Evolutionary conservation across 1,140 invertebrate species (phyloP).

Genomic region (Saccostrea glomerata): DNA sequence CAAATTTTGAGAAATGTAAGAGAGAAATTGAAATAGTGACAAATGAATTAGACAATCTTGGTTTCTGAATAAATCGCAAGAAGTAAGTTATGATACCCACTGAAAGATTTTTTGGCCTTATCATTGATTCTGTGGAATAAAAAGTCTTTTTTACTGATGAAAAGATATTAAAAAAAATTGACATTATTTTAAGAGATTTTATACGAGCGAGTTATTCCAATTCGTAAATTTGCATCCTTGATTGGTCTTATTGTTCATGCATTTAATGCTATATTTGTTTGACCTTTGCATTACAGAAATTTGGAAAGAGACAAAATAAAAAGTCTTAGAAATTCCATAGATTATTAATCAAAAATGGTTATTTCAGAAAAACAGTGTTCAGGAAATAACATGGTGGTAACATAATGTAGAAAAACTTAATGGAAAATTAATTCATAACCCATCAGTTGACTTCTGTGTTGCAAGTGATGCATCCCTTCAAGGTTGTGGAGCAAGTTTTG

Average conservation of each 20-base stretch:
- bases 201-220: no score
- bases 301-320: neutral
- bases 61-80: neutral
- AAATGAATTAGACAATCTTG: neutral
- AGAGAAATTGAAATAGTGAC: neutral
- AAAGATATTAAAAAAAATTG: neutral
- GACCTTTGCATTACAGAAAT: neutral
- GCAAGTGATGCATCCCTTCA: conserved; percentile 25
- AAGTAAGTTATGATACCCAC: neutral
- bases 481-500: conserved; percentile 33
- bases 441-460: neutral
- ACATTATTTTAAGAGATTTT: neutral
- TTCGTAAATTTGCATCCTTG: neutral
- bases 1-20: neutral
- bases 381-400: no score
- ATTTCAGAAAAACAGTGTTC: neutral
- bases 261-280: neutral
- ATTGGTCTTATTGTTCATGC: neutral
- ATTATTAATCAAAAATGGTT: neutral
- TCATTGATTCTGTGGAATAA: neutral
- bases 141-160: neutral
- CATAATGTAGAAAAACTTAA: neutral
- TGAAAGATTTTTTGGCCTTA: neutral
- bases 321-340: neutral
- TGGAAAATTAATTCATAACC: neutral